Percentiles rank a stretch among this genome's conserved stretches.
These are phyloP conservation scores for Urophycis tenuis DNA, from an alignment of 2,797 vertebrate species.

Conservation along the genomic window DNA sequence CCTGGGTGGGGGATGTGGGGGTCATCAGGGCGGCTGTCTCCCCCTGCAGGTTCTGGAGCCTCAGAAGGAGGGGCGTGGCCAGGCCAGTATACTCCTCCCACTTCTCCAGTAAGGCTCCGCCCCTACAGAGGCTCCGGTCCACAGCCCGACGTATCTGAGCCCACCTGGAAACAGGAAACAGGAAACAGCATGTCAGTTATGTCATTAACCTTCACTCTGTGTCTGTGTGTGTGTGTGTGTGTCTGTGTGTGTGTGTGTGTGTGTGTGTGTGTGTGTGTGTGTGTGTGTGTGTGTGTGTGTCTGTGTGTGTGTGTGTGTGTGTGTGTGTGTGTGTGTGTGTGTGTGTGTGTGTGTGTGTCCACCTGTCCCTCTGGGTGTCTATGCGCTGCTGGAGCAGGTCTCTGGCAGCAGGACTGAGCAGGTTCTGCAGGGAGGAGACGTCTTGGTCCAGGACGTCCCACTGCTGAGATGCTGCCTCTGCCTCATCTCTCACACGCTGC, in stretches of 20 bases:
- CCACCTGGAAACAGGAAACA: conserved; percentile 69
- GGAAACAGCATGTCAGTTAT: background rate
- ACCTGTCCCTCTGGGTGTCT: conserved; percentile 50
- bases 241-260: background rate
- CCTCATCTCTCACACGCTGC: conserved; percentile 73
- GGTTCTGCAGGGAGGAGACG: conserved; percentile 30
- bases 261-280: background rate
- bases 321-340: background rate
- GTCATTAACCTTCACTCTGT: background rate
- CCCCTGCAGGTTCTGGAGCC: conserved; percentile 53
- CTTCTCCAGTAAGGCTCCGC: conserved; percentile 53
- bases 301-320: background rate
- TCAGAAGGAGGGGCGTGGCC: conserved; percentile 36
- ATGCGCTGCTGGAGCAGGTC: conserved; percentile 39
- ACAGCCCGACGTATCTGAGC: conserved; percentile 58
- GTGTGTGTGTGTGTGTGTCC: background rate
- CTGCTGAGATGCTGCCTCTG: conserved; percentile 53
- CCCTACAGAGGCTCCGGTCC: conserved; percentile 54
- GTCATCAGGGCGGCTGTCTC: conserved; percentile 54
- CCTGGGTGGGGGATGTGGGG: background rate
- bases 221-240: background rate
- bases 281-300: background rate
- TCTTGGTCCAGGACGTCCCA: conserved; percentile 57
- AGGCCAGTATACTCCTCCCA: conserved; percentile 66
- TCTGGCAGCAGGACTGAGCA: conserved; percentile 43